Conservation (phyloP, 2,113 vertebrate species). For the Phyllostomus hastatus region DNA sequence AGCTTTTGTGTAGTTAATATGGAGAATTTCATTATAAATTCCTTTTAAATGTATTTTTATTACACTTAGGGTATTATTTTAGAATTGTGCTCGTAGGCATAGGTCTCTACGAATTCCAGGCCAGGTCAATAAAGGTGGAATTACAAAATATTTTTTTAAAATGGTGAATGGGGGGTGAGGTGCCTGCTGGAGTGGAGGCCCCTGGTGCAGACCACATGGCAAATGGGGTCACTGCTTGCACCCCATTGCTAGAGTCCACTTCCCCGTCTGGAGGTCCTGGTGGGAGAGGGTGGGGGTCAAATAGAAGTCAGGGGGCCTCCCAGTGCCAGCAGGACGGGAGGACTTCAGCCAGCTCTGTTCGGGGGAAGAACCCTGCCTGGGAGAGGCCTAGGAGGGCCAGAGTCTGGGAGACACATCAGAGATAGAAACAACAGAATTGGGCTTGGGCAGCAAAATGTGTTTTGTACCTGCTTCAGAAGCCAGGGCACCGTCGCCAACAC, state of each 20-base stretch:
- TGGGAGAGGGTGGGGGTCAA: background rate
- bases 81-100: background rate
- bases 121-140: background rate
- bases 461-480: background rate
- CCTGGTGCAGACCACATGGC: background rate
- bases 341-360: background rate
- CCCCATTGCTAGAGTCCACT: too few relatives aligned
- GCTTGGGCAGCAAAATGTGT: background rate
- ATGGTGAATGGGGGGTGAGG: background rate
- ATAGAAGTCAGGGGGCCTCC: background rate
- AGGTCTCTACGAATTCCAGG: background rate
- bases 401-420: background rate
- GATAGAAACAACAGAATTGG: background rate
- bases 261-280: background rate
- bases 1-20: background rate
- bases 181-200: background rate
- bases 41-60: background rate
- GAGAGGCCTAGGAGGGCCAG: background rate
- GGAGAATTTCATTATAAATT: background rate
- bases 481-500: background rate
- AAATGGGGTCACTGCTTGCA: rapidly evolving
- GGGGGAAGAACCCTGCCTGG: background rate
- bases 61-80: background rate
- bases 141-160: background rate
- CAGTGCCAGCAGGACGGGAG: background rate